These are phyloP conservation scores for Sebastes minor DNA, from an alignment of 2,797 vertebrate species.

Conservation along the genomic window DNA sequence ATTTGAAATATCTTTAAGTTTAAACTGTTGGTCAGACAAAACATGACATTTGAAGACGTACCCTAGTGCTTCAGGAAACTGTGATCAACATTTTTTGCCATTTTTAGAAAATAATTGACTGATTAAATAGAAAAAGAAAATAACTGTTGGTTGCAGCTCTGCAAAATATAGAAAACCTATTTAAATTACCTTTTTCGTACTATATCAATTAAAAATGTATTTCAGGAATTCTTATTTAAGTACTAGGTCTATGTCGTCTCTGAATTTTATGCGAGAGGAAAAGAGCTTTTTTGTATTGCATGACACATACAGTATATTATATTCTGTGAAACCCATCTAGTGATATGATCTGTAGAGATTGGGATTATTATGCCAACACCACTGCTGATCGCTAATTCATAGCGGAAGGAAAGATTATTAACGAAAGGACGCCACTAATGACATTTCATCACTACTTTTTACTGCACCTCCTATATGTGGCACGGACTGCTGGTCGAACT, in stretches of 20 bases:
- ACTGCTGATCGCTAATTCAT: constrained; percentile 18
- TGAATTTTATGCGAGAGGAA: background rate
- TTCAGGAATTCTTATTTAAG: background rate
- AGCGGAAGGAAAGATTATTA: constrained; percentile 16
- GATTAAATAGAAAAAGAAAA: background rate
- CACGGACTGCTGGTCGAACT: background rate
- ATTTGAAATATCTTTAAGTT: background rate
- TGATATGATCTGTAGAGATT: constrained; percentile 40
- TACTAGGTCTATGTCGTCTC: background rate
- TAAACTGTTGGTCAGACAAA: background rate
- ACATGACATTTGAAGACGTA: no score
- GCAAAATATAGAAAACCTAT: background rate
- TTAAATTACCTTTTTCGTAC: background rate
- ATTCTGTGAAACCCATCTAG: constrained; percentile 12
- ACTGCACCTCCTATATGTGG: background rate
- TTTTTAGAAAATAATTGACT: background rate
- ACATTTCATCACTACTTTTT: constrained; percentile 31
- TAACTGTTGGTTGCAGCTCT: background rate
- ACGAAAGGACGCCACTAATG: constrained; percentile 42
- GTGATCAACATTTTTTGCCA: background rate
- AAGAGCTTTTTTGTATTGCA: constrained; percentile 6
- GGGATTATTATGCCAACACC: constrained; percentile 46
- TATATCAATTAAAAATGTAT: background rate
- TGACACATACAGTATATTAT: background rate
- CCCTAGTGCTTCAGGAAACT: no score